Evolutionary conservation across 2,888 invertebrate genomes (phyloP).

Genomic region (Leucophora obtusa): DNA sequence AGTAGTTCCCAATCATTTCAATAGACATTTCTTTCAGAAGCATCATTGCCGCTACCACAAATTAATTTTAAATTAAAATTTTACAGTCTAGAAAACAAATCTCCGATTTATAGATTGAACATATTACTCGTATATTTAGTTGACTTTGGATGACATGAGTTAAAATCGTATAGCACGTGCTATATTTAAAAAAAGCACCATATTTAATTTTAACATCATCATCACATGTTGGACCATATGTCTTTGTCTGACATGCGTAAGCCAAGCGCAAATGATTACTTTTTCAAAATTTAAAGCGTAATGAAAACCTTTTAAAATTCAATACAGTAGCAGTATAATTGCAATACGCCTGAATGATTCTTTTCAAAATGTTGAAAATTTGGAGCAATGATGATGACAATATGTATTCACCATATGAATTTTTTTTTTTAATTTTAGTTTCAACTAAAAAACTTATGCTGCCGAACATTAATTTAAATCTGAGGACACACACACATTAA

Average conservation of each 20-base stretch:
- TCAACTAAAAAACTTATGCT: slow-evolving; percentile 34
- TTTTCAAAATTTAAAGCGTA: slow-evolving; percentile 42
- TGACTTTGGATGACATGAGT: slow-evolving; percentile 16
- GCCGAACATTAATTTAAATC: slow-evolving; percentile 53
- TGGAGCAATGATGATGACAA: slow-evolving; percentile 57
- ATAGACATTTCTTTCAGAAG: too few relatives aligned
- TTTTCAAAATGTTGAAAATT: slow-evolving; percentile 59
- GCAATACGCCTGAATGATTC: slow-evolving; percentile 60
- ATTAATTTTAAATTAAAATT: too few relatives aligned
- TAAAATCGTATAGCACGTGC: slow-evolving; percentile 57
- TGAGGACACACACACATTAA: slow-evolving; percentile 53
- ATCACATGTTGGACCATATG: slow-evolving; percentile 64
- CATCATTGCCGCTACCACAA: too few relatives aligned
- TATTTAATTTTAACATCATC: slow-evolving; percentile 7
- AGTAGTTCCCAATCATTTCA: too few relatives aligned
- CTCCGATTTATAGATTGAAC: too few relatives aligned
- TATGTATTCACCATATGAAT: slow-evolving; percentile 39
- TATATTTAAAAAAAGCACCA: slow-evolving; percentile 29
- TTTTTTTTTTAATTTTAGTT: slow-evolving; percentile 10
- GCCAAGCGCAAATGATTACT: slow-evolving; percentile 71
- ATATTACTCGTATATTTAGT: slow-evolving; percentile 1
- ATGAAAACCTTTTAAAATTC: slow-evolving; percentile 58
- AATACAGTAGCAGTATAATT: slow-evolving; percentile 64
- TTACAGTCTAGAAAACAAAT: too few relatives aligned
- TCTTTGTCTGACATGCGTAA: slow-evolving; percentile 69